Base-by-base conservation (phyloP, 2,113 vertebrate genomes). In the Osmerus eperlanus region DNA sequence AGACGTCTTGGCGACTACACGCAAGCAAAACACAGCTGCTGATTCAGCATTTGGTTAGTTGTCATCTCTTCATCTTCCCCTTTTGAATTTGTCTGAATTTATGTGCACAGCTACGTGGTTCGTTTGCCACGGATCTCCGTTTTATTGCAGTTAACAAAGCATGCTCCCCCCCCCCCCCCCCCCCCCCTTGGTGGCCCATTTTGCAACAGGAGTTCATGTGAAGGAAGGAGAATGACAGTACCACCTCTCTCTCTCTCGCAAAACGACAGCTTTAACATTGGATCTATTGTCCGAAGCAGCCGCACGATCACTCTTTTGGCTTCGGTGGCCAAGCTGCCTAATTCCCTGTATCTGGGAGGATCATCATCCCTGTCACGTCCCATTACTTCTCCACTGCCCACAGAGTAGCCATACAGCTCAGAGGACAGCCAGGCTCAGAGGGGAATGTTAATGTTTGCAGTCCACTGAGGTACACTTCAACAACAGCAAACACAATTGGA, bases 31-130 rank as follows among this genome's bases (percentile, higher is more conserved):
- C 83, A 78, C 91, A 2, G 86, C 88, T 0, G 86, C 89, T 6
- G 92, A 94, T 69, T 91, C 89, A 0, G 90, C 92, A 62, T 93
- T 93, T 64, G 93, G 93, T 94, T 76, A 93, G 92, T 92, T 70
- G 11, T 76, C 28, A 18, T 18, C 47, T 69, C 32, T 60, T 63
- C 70, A 67, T 55, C 7, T n/a, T 67, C 4, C 25, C 41, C 15
- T 47, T 47, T 71, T 74, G 51, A 60, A 54, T 60, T 54, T 47
- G 41, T 9, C 7, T 8, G 41, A 47, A 47, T 47, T 47, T 9
- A 47, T 47, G 41, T 47, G 41, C 5, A 47, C 41, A 47, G 41
- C 9, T 47, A 47, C 41, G 9, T 11, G 41, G 41, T 47, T 47
- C 8, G 41, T 47, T 47, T 47, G 41, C 41, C 41, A 47, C 9